A percentile compares a stretch with the other conserved stretches of the same genome.
Evolutionary conservation across 2,888 invertebrate genomes (phyloP).

Genomic region (Cephus pulcher): DNA sequence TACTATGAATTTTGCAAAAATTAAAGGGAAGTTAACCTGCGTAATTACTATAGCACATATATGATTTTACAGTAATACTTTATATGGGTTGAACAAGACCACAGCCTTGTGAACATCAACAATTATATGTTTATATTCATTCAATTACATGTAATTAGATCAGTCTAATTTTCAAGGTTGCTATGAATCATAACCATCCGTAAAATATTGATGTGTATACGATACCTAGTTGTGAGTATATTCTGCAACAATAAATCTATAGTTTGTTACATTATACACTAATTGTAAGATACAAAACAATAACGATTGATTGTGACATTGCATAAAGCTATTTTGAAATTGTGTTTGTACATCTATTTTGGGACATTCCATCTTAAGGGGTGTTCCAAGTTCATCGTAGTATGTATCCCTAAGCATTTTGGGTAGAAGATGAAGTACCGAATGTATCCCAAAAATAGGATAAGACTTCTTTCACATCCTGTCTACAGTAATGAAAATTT

Average conservation of each 20-base stretch:
- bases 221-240: background rate
- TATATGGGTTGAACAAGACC: background rate
- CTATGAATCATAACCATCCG: background rate
- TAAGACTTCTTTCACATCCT: background rate
- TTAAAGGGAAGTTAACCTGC: background rate
- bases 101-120: background rate
- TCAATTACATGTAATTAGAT: background rate
- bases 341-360: background rate
- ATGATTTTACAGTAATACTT: background rate
- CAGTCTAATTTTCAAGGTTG: background rate
- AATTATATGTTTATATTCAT: background rate
- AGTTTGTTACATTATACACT: background rate
- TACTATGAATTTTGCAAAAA: background rate
- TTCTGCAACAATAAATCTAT: background rate
- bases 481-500: background rate
- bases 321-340: background rate
- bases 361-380: background rate
- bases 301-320: background rate
- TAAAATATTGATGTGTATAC: background rate
- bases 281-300: background rate
- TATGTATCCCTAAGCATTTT: background rate
- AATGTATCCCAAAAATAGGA: background rate
- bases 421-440: background rate
- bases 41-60: background rate
- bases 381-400: background rate